These are phyloP conservation scores for Apostichopus leukothele DNA, from an alignment of 53 echinoderm and acorn worm genomes.

Conservation along the genomic window DNA sequence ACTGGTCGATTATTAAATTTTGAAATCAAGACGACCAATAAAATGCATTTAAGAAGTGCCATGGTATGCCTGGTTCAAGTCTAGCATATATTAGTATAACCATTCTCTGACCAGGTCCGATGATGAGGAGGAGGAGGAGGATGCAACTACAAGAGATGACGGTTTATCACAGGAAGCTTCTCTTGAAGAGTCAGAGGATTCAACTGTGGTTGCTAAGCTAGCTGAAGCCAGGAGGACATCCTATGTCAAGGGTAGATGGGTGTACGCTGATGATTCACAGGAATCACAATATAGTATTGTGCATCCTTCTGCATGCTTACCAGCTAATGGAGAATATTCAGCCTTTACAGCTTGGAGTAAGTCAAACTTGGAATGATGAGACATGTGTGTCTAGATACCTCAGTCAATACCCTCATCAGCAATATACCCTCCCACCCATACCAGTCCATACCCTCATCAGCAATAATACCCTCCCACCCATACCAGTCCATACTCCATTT, in stretches of 20 bases:
- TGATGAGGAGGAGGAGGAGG: slow-evolving; percentile 2
- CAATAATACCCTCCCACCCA: too few relatives aligned
- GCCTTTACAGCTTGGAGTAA: slow-evolving; percentile 91
- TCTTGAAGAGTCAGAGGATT: slow-evolving; percentile 48
- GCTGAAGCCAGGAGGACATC: slow-evolving; percentile 87
- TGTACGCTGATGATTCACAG: slow-evolving; percentile 84
- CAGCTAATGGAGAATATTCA: slow-evolving; percentile 94
- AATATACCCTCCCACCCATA: too few relatives aligned
- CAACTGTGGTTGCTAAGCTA: slow-evolving; percentile 71
- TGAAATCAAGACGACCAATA: too few relatives aligned
- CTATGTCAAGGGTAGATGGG: slow-evolving; percentile 88
- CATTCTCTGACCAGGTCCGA: not conserved
- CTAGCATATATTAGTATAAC: too few relatives aligned
- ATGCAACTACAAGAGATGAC: not conserved
- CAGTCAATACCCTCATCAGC: too few relatives aligned
- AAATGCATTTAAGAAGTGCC: too few relatives aligned
- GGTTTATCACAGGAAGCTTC: not conserved
- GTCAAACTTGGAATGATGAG: not conserved
- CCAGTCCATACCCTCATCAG: too few relatives aligned
- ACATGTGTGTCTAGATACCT: too few relatives aligned
- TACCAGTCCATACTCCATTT: too few relatives aligned
- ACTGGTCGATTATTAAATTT: too few relatives aligned
- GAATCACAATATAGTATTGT: slow-evolving; percentile 91
- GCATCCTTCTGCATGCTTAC: slow-evolving; percentile 71
- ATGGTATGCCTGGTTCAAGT: too few relatives aligned